Base-by-base conservation (phyloP, 1,140 invertebrate species). In the Octopus bimaculoides region DNA sequence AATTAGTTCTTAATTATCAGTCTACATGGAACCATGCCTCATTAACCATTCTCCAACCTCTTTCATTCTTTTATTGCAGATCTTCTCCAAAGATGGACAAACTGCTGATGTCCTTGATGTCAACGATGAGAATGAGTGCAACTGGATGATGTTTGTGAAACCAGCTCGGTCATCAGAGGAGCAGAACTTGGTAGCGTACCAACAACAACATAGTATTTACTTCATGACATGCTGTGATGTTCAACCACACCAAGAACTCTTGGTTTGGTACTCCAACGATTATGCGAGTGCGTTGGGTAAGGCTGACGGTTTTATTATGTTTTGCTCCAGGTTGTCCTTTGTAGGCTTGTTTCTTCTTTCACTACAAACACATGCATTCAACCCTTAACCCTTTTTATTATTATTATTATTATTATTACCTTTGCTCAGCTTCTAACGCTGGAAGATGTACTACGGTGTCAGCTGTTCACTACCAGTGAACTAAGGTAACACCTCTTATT, bases 81-180 rank as follows among this genome's bases (percentile, higher is more conserved):
- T 71, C 66, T 71, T 75, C 17, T 75, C 52, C 52, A n/a, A 17
- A 6, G 41, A 75, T 76, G 81, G 81, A 8, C 12, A 61, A 52
- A 77, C 69, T n/a, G 78, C 76, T 4, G 80, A 80, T 55, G 79
- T 83, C 5, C 53, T 87, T 14, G 81, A 86, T 55, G 77, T 81
- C 12, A 73, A 55, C 52, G 84, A 87, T 83, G 86, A 87, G 78
- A 79, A 84, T 66, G 73, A 75, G 4, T 81, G 80, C 71, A 87
- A 87, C 77, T 87, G 86, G 86, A 81, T 87, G 75, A 86, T 82
- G 83, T 87, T 86, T 81, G 54, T 87, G 14, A 83, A 85, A 53
- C 83, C 83, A 54, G 86, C 86, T 7, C 75, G 83, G 8, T 79
- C 79, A 41, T 53, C 79, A 4, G 52, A 61, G 12, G 84, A 86